These are phyloP conservation scores for Ailurus styani DNA, from an alignment of 2,113 vertebrate genomes.

Conservation along the genomic window DNA sequence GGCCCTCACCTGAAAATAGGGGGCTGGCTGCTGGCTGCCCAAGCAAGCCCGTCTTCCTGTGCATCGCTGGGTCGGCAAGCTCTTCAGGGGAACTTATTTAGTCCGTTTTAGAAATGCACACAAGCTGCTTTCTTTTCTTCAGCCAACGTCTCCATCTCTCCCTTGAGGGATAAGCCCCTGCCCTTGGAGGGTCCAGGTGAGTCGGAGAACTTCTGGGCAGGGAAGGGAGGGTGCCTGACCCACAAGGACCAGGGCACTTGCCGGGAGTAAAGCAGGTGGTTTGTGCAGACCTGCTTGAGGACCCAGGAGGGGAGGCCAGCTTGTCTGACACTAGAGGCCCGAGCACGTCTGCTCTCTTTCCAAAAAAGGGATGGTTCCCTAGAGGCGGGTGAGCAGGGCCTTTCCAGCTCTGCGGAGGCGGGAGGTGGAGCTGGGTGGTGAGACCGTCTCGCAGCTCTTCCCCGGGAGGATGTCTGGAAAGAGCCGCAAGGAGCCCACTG, in stretches of 20 bases:
- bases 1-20: accelerated
- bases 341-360: background rate
- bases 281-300: background rate
- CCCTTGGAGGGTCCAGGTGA: background rate
- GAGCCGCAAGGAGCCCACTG: background rate
- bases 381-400: background rate
- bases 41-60: accelerated
- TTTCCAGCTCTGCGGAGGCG: accelerated
- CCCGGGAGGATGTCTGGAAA: accelerated
- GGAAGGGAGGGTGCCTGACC: background rate
- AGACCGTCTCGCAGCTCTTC: background rate
- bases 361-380: background rate
- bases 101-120: background rate
- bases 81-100: background rate
- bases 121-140: background rate
- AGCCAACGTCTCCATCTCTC: background rate
- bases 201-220: background rate
- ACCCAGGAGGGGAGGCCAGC: background rate
- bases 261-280: too few species aligned
- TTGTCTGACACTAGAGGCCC: background rate
- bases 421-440: accelerated
- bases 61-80: background rate
- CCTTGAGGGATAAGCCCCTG: background rate
- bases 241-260: accelerated
- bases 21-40: accelerated